A percentile compares a stretch with the other conserved stretches of the same genome.
These are phyloP conservation scores for Proales similis DNA, from an alignment of 1,140 invertebrate species.

Conservation along the genomic window DNA sequence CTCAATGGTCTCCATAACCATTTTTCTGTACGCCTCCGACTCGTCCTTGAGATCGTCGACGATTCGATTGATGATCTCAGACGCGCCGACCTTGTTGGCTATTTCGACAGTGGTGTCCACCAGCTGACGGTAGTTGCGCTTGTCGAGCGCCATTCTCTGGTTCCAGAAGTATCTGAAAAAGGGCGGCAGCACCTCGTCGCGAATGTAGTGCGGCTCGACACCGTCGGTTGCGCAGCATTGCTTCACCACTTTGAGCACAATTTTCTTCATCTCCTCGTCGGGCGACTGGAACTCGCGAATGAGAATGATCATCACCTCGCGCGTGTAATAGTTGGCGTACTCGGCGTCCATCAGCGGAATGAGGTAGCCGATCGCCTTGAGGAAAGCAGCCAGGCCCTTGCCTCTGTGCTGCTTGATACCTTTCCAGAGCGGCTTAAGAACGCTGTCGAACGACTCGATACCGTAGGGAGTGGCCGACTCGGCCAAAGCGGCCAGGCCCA, in stretches of 20 bases:
- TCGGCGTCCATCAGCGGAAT: constrained; percentile 99
- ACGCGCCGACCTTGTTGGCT: constrained; percentile 90
- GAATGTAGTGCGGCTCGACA: constrained; percentile 97
- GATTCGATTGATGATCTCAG: constrained; percentile 94
- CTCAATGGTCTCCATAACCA: constrained; percentile 99
- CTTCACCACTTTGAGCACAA: constrained; percentile 99
- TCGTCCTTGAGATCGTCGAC: constrained; percentile 99
- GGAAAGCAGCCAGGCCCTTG: constrained; percentile 94
- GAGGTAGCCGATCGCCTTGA: constrained; percentile 97
- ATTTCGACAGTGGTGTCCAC: constrained; percentile 99
- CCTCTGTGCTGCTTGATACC: constrained; percentile 95
- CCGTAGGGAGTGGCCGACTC: constrained; percentile 98
- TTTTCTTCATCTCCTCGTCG: constrained; percentile 99
- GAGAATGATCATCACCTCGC: constrained; percentile 98
- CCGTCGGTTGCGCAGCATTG: constrained; percentile 99
- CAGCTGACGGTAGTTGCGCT: constrained; percentile 90
- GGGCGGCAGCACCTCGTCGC: constrained; percentile 94
- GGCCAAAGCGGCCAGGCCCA: constrained; percentile 86
- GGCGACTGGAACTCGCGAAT: constrained; percentile 98
- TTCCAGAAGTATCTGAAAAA: constrained; percentile 99
- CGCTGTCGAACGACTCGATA: constrained; percentile 98
- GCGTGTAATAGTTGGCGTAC: constrained; percentile 98
- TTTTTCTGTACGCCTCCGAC: constrained; percentile 98
- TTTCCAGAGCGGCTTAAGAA: constrained; percentile 97
- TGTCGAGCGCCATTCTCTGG: constrained; percentile 95